Evolutionary conservation across 2,113 vertebrate genomes (phyloP).

Genomic region (Anhinga anhinga): DNA sequence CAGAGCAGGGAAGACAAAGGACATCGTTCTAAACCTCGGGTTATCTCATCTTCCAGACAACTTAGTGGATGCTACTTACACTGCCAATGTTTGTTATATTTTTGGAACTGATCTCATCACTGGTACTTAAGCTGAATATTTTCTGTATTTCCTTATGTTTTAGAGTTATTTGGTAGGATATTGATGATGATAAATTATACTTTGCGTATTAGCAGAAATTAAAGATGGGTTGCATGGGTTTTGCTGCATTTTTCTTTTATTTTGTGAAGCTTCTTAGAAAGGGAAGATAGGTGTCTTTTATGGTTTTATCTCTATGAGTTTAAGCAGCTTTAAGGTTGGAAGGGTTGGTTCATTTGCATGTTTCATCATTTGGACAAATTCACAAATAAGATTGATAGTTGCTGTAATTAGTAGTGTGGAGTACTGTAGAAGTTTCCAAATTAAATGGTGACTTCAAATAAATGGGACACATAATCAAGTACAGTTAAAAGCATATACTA

Average conservation of each 20-base stretch:
- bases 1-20: not conserved
- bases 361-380: not conserved
- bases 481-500: not conserved
- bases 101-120: not conserved
- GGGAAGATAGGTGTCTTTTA: not conserved
- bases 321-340: not conserved
- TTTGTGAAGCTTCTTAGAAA: not conserved
- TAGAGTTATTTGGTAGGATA: not conserved
- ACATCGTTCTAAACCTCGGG: not conserved
- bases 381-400: not conserved
- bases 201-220: not conserved
- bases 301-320: not conserved
- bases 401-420: not conserved
- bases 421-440: not conserved
- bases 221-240: not conserved
- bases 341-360: not conserved
- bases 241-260: not conserved
- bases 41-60: not conserved
- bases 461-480: not conserved
- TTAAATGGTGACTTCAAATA: not conserved
- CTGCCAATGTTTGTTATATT: not conserved
- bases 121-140: not conserved
- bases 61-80: not conserved
- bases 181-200: not conserved
- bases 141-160: not conserved